Evolutionary conservation across 2,888 invertebrate genomes (phyloP), one percentile per base, ranked within the genome.

Genomic region (Cetonia aurata): DNA sequence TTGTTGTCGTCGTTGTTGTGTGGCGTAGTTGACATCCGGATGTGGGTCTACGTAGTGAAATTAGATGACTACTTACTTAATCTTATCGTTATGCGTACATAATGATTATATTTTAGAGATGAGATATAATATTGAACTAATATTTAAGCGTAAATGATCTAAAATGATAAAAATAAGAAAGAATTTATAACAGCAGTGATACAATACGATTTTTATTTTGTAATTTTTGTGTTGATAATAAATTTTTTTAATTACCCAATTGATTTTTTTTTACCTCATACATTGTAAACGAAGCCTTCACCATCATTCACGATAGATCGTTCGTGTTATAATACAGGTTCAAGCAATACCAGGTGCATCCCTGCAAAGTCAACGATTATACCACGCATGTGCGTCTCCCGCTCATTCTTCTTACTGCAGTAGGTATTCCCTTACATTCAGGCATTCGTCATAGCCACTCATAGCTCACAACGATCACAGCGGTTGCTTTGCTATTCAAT

Each of bases 161-260:
- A 33, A 55, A 44, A 44, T 59, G 15, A 19, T 19, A 3, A 4
- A 25, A 52, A 25, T 12, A 52, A 19, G 25, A 6, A 25, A 19
- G 25, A 6, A 25, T 19, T 17, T 12, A 52, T 17, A 46, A 25
- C 10, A 25, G 4, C 25, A 1, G 12, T 17, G 13, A 60, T 15
- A 62, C 33, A n/a, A 31, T 15, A 62, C 33, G 6, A 31, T 15
- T 62, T 62, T 50, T 15, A 15, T 62, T 62, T 62, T 62, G 33
- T 62, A 62, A 62, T 62, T 62, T 60, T 62, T 62, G 10, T 62
- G 50, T 62, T 33, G 10, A 37, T 48, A 62, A 50, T 33, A 50
- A 62, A 50, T 12, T 60, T 60, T n/a, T 62, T 13, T 48, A 15
- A 48, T 17, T 48, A 3, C 1, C 44, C 44, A 10, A 44, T 44